Conservation (phyloP, 2,797 vertebrate species). For the Bovichtus variegatus region DNA sequence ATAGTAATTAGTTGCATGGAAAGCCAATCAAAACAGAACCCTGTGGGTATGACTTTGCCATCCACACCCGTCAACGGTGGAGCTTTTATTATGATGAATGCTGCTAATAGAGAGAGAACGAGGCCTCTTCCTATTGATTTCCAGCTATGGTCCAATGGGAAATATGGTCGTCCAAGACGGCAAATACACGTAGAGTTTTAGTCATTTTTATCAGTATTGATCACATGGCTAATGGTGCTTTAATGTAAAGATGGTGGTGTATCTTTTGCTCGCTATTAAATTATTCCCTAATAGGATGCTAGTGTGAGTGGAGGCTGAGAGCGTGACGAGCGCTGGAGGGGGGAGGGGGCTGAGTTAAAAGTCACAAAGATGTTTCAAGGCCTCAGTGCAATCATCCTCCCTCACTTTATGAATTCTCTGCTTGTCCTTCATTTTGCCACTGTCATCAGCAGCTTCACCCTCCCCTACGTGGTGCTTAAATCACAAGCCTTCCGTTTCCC, state of each 20-base stretch:
- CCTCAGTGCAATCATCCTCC: conserved; percentile 28
- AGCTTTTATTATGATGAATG: conserved; percentile 79
- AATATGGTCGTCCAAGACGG: conserved; percentile 48
- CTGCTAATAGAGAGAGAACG: conserved; percentile 65
- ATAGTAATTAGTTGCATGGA: conserved; percentile 65
- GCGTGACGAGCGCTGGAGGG: background rate
- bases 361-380: conserved; percentile 49
- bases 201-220: conserved; percentile 26
- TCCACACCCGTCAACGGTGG: conserved; percentile 59
- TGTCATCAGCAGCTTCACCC: conserved; percentile 30
- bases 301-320: background rate
- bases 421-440: conserved; percentile 9
- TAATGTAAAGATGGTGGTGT: conserved; percentile 10
- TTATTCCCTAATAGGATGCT: background rate
- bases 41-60: conserved; percentile 62
- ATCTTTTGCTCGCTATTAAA: background rate
- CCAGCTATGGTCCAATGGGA: conserved; percentile 46
- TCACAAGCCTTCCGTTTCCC: conserved; percentile 14
- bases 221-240: conserved; percentile 1
- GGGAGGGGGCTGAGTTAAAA: conserved; percentile 12
- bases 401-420: conserved; percentile 18
- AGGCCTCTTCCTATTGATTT: conserved; percentile 69
- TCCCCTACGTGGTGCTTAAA: background rate
- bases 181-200: conserved; percentile 35
- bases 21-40: conserved; percentile 66